These are phyloP conservation scores for Vanessa atalanta DNA, from an alignment of 1,140 invertebrate species.

Conservation along the genomic window DNA sequence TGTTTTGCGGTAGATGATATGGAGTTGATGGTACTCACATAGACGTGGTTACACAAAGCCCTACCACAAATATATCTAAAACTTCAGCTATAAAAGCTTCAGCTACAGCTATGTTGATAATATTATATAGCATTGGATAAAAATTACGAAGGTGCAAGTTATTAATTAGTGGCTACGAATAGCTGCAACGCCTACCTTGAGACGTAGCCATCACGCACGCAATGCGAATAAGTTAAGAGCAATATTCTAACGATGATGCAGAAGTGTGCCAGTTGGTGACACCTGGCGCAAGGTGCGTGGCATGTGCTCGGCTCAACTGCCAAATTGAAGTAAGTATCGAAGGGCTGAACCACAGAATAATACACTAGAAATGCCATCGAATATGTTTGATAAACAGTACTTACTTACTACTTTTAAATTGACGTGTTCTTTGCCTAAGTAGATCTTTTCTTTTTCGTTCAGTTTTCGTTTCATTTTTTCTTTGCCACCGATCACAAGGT, in stretches of 20 bases:
- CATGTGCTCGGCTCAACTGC: constrained; percentile 42
- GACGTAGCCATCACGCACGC: neutral
- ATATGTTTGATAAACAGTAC: neutral
- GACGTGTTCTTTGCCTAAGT: neutral
- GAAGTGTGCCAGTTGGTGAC: constrained; percentile 56
- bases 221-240: constrained; percentile 14
- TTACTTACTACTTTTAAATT: neutral
- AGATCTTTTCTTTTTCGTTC: neutral
- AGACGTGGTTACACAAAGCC: too few relatives aligned
- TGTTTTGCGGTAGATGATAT: too few relatives aligned
- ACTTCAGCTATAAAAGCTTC: too few relatives aligned
- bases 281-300: constrained; percentile 64
- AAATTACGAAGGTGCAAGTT: too few relatives aligned
- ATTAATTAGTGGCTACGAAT: too few relatives aligned
- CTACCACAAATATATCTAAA: too few relatives aligned
- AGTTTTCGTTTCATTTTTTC: too few relatives aligned
- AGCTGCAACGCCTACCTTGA: neutral
- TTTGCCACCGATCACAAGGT: too few relatives aligned
- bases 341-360: constrained; percentile 2
- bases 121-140: too few relatives aligned
- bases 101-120: too few relatives aligned
- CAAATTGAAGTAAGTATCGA: constrained; percentile 37
- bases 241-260: constrained; percentile 30
- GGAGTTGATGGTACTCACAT: too few relatives aligned
- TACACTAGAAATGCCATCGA: neutral